Percentiles rank a stretch among this genome's conserved stretches.
Conservation (phyloP, 1,140 invertebrate species). For the Araneus ventricosus region DNA sequence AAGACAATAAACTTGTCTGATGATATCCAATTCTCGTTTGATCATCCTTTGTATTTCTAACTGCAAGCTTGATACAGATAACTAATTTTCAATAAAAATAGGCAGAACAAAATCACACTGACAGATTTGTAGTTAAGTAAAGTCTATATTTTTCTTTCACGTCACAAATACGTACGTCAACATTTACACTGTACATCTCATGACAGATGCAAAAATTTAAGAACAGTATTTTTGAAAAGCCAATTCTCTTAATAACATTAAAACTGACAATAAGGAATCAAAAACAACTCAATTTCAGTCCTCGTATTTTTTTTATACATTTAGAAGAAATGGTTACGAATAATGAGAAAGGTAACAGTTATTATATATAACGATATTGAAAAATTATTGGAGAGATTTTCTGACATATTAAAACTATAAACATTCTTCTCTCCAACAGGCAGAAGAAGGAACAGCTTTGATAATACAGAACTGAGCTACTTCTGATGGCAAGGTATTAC, state of each 20-base stretch:
- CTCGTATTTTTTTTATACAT: background rate
- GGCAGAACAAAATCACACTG: slow-evolving; percentile 66
- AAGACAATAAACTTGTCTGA: too few species aligned
- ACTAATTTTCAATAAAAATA: background rate
- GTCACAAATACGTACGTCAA: slow-evolving; percentile 74
- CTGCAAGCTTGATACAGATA: background rate
- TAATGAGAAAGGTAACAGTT: slow-evolving; percentile 26
- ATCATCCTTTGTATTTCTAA: too few species aligned
- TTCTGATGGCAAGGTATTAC: slow-evolving; percentile 55
- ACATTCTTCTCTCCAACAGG: slow-evolving; percentile 19
- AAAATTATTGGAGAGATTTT: slow-evolving; percentile 24
- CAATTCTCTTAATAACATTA: slow-evolving; percentile 67
- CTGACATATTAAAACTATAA: slow-evolving; percentile 40
- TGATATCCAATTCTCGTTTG: too few species aligned
- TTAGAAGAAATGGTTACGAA: slow-evolving; percentile 10
- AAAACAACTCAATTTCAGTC: slow-evolving; percentile 41
- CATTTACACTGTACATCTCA: slow-evolving; percentile 76
- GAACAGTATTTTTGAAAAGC: slow-evolving; percentile 62
- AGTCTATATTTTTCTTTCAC: slow-evolving; percentile 76
- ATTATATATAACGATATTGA: slow-evolving; percentile 39
- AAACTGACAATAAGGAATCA: slow-evolving; percentile 54
- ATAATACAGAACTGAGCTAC: slow-evolving; percentile 20
- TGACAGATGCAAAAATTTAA: slow-evolving; percentile 74
- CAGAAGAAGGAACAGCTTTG: background rate
- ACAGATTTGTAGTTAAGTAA: slow-evolving; percentile 72